phyloP scores from a whole-genome alignment of 1,140 invertebrate species.

The Neuroterus valhalla region DNA sequence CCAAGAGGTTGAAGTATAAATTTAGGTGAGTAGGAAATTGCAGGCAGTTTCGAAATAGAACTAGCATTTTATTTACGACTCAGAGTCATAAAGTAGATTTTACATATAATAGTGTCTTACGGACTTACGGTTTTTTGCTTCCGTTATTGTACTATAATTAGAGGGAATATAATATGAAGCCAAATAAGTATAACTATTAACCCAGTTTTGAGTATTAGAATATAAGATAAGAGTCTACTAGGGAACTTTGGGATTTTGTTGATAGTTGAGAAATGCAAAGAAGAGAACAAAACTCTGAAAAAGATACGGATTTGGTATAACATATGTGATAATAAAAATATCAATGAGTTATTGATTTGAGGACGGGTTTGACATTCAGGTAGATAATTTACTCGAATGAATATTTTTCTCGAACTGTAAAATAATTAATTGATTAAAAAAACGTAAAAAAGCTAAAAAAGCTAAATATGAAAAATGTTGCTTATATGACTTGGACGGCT shows the following conservation, averaged over 20 bases:
- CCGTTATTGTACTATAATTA: constrained; percentile 24
- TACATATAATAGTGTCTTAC: constrained; percentile 3
- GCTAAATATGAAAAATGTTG: not conserved
- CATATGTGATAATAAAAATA: no score
- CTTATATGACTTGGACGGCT: not conserved
- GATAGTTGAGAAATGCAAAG: no score
- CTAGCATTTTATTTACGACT: constrained; percentile 24
- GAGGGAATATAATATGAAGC: constrained; percentile 11
- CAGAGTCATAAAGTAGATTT: constrained; percentile 4
- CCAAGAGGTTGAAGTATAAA: not conserved
- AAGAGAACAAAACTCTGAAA: no score
- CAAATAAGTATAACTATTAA: constrained; percentile 15
- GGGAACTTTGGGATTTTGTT: no score
- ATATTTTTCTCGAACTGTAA: no score
- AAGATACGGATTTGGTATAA: no score
- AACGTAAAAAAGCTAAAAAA: not conserved
- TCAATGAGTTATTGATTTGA: no score
- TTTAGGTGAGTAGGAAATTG: constrained; percentile 12
- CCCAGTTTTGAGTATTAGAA: not conserved
- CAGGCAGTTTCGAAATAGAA: constrained; percentile 23
- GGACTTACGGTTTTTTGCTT: constrained; percentile 18
- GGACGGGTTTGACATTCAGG: no score
- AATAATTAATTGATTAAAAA: no score
- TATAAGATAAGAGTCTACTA: not conserved
- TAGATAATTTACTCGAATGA: no score